phyloP scores from a whole-genome alignment of 2,113 vertebrate species.

The Ornithorhynchus anatinus region DNA sequence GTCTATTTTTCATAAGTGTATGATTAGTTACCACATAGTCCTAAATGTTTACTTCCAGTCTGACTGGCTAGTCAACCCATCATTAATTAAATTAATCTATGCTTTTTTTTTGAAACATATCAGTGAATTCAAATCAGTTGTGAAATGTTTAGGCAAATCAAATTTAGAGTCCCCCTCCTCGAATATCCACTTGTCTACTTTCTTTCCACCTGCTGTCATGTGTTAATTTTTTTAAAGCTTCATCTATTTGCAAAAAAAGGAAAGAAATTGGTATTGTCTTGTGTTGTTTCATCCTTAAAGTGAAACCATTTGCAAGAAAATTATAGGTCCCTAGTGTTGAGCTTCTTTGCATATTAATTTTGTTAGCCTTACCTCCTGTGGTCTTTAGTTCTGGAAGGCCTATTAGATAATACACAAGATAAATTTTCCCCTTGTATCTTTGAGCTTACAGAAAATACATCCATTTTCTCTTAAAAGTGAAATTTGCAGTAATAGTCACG shows the following conservation, averaged over 20 bases:
- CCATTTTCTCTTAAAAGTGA: constrained; percentile 71
- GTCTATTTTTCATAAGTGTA: constrained; percentile 45
- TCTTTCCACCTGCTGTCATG: constrained; percentile 91
- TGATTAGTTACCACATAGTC: constrained; percentile 51
- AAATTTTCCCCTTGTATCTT: constrained; percentile 75
- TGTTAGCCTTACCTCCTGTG: constrained; percentile 97
- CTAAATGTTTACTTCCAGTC: constrained; percentile 61
- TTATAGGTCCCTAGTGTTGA: constrained; percentile 93
- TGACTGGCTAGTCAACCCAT: constrained; percentile 56
- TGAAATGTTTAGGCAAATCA: constrained; percentile 84
- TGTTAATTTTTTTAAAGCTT: constrained; percentile 89
- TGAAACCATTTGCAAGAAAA: constrained; percentile 95
- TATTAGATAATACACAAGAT: constrained; percentile 86
- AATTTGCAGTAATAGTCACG: constrained; percentile 58
- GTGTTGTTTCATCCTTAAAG: constrained; percentile 91
- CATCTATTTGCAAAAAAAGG: constrained; percentile 79
- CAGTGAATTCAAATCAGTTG: constrained; percentile 82
- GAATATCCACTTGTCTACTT: constrained; percentile 83
- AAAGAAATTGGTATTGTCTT: constrained; percentile 87
- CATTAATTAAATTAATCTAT: constrained; percentile 73
- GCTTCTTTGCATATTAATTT: constrained; percentile 99
- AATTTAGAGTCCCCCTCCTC: constrained; percentile 77
- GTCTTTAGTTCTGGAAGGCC: constrained; percentile 87
- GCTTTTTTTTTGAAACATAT: constrained; percentile 64
- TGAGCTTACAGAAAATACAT: constrained; percentile 66